phyloP scores from a whole-genome alignment of 2,888 invertebrate species.

The Cerceris ruficornis region DNA sequence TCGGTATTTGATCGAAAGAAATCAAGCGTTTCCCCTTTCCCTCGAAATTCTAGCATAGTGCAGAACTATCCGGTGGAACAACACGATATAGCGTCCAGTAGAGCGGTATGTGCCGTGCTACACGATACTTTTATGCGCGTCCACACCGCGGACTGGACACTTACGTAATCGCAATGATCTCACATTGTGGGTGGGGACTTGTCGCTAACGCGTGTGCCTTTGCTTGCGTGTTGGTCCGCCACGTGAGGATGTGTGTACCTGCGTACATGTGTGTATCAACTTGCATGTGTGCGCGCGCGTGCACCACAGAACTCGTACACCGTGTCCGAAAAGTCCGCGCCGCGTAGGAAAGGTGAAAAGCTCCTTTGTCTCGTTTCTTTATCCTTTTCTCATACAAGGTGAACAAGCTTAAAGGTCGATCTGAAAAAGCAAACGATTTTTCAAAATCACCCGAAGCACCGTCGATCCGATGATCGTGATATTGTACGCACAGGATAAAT shows the following conservation, averaged over 20 bases:
- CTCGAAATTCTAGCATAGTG: slow-evolving; percentile 33
- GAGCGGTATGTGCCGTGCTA: slow-evolving; percentile 61
- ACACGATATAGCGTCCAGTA: slow-evolving; percentile 41
- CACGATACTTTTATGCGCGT: slow-evolving; percentile 67
- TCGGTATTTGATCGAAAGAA: slow-evolving; percentile 14
- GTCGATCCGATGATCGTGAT: too few relatives aligned
- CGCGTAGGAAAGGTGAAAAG: background rate
- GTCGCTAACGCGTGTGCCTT: slow-evolving; percentile 42
- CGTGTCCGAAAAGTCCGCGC: slow-evolving; percentile 43
- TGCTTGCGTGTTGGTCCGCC: slow-evolving; percentile 22
- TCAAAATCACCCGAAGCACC: too few relatives aligned
- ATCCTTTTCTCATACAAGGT: background rate
- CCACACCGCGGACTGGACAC: slow-evolving; percentile 70
- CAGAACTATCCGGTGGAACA: slow-evolving; percentile 40
- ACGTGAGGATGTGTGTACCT: slow-evolving; percentile 21
- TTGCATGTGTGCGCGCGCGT: background rate
- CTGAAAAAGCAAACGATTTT: too few relatives aligned
- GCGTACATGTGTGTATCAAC: background rate
- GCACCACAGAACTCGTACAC: slow-evolving; percentile 21
- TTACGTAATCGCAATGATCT: slow-evolving; percentile 80
- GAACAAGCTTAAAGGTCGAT: background rate
- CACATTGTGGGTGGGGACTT: slow-evolving; percentile 77
- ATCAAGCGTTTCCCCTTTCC: slow-evolving; percentile 34
- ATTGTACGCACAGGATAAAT: too few relatives aligned
- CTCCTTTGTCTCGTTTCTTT: background rate